Evolutionary conservation across 2,888 invertebrate species (phyloP), one percentile per base, ranked within the genome.

Genomic region (Andrena minutula): DNA sequence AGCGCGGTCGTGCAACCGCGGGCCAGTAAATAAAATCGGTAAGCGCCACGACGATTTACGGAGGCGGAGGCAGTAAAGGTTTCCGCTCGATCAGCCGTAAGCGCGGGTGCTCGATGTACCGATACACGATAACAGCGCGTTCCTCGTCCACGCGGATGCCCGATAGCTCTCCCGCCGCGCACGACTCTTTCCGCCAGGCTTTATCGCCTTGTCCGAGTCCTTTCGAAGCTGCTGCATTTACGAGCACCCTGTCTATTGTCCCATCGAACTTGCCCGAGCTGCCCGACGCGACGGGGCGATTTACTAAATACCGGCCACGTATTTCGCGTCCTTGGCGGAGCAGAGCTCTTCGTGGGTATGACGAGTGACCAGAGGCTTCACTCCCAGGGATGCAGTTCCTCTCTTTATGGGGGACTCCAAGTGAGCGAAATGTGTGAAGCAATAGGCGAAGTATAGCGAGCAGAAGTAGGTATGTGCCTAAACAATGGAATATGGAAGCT

Each of bases 81-180:
- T 91, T 91, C 91, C 89, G 90, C 90, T 91, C 91, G 91, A 91
- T 91, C 90, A 86, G 82, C 84, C 88, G 91, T 90, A 87, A 89
- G 88, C 88, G 88, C 89, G 89, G 91, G 82, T 88, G 91, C 89
- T 89, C 88, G 89, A 90, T 88, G 89, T 89, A 89, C 87, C 90
- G 91, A 91, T 91, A 89, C 88, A 86, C 88, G 91, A 91, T 91
- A 91, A 87, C 91, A 85, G 83, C 82, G 88, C 84, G 56, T 87
- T 91, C 85, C 80, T 79, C 84, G 79, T 83, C 56, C 56, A 10
- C 75, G 75, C 71, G 61, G 53, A 82, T 69, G 41, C 77, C 63
- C 61, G 77, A 71, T 75, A 64, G 68, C 72, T 76, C 78, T 60
- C 78, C 70, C 12, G 82, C 68, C 85, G 75, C 58, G 61, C 81